phyloP scores from a whole-genome alignment of 2,113 vertebrate genomes.

The Ceuthmochares aereus region DNA sequence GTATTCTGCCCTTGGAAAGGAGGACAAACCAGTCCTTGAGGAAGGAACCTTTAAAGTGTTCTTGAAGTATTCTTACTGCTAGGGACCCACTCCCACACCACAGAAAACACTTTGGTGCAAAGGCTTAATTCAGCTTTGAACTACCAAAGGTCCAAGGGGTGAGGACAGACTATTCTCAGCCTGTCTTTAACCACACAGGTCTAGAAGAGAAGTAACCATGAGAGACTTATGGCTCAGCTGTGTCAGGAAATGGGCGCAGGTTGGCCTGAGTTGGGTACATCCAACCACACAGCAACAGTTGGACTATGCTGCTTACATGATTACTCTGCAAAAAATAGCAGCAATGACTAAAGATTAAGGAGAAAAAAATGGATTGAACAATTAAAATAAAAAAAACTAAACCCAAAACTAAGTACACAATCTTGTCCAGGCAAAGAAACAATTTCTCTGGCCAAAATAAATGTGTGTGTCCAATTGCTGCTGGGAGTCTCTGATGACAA shows the following conservation, averaged over 20 bases:
- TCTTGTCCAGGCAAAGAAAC: not conserved
- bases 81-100: not conserved
- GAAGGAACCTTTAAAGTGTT: not conserved
- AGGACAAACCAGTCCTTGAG: not conserved
- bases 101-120: not conserved
- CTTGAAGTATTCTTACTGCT: not conserved
- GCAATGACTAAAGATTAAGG: not conserved
- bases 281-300: not conserved
- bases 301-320: not conserved
- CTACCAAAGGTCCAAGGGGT: not conserved
- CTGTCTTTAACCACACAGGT: not conserved
- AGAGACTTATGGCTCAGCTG: not conserved
- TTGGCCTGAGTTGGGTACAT: not conserved
- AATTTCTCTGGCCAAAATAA: constrained; percentile 15
- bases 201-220: not conserved
- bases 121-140: not conserved
- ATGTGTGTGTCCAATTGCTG: not conserved
- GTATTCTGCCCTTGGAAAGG: not conserved
- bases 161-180: not conserved
- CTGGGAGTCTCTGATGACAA: not conserved
- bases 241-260: not conserved
- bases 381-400: not conserved
- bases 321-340: not conserved
- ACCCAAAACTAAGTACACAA: not conserved
- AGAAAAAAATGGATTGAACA: not conserved